phyloP scores from a whole-genome alignment of 2,113 vertebrate species.

The Origma solitaria region DNA sequence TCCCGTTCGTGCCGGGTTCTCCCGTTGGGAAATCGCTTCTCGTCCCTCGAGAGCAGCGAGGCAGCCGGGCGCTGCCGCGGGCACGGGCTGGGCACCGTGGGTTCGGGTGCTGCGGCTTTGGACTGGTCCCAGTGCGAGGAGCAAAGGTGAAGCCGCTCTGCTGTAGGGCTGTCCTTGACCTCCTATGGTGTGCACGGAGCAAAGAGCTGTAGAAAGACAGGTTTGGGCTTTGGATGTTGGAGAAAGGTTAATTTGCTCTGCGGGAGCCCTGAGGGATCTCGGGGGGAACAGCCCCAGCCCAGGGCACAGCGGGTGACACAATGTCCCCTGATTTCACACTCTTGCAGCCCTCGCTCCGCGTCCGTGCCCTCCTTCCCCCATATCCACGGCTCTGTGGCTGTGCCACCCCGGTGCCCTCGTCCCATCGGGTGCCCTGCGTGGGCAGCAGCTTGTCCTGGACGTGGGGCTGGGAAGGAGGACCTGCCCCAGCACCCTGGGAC shows the following conservation, averaged over 20 bases:
- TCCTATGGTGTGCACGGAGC: background rate
- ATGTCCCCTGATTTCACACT: rapidly evolving
- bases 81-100: background rate
- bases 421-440: rapidly evolving
- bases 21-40: rapidly evolving
- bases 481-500: background rate
- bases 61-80: rapidly evolving
- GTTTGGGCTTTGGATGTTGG: background rate
- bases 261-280: background rate
- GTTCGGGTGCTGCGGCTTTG: background rate
- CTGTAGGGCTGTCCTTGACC: background rate
- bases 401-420: rapidly evolving
- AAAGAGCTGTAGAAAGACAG: background rate
- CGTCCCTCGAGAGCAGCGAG: rapidly evolving
- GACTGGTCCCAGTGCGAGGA: background rate
- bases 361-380: background rate
- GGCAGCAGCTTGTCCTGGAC: background rate
- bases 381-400: background rate
- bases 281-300: background rate
- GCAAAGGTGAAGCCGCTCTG: background rate
- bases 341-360: background rate
- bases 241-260: rapidly evolving
- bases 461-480: background rate
- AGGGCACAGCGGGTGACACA: rapidly evolving
- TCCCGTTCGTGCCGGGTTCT: rapidly evolving